phyloP scores from a whole-genome alignment of 2,797 vertebrate species.

The Denticeps clupeoides region DNA sequence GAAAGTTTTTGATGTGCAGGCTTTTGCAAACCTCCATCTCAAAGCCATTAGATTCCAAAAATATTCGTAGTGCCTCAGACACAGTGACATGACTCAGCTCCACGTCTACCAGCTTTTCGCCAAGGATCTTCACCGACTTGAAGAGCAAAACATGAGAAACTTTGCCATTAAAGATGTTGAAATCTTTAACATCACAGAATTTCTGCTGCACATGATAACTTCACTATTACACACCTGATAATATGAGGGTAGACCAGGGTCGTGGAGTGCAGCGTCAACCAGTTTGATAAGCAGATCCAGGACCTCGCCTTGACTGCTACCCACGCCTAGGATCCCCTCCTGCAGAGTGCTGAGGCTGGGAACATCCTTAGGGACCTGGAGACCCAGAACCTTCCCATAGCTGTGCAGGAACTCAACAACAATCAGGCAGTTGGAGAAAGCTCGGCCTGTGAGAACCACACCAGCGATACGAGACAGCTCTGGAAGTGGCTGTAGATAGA shows the following conservation, averaged over 20 bases:
- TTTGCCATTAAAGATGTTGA: no score
- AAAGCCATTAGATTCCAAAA: constrained; percentile 76
- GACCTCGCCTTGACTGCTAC: constrained; percentile 67
- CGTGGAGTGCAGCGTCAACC: constrained; percentile 69
- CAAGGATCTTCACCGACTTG: constrained; percentile 89
- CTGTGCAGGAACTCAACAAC: constrained; percentile 86
- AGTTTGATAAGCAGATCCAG: constrained; percentile 80
- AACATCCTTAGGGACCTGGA: constrained; percentile 75
- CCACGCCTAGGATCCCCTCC: constrained; percentile 81
- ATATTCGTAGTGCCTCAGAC: constrained; percentile 85
- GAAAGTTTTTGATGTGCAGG: constrained; percentile 83
- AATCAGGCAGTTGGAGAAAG: constrained; percentile 80
- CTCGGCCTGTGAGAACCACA: constrained; percentile 70
- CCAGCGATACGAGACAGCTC: constrained; percentile 77
- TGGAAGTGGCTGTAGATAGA: constrained; percentile 73
- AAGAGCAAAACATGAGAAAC: background rate
- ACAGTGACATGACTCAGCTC: constrained; percentile 78
- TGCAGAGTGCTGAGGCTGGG: constrained; percentile 79
- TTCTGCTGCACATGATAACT: no score
- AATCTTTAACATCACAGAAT: no score
- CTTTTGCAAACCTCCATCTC: constrained; percentile 71
- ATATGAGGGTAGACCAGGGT: constrained; percentile 80
- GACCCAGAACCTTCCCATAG: constrained; percentile 83
- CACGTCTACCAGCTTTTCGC: constrained; percentile 83
- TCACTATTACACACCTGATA: constrained; percentile 89